phyloP scores from a whole-genome alignment of 1,140 invertebrate genomes.

The Neuroterus valhalla region DNA sequence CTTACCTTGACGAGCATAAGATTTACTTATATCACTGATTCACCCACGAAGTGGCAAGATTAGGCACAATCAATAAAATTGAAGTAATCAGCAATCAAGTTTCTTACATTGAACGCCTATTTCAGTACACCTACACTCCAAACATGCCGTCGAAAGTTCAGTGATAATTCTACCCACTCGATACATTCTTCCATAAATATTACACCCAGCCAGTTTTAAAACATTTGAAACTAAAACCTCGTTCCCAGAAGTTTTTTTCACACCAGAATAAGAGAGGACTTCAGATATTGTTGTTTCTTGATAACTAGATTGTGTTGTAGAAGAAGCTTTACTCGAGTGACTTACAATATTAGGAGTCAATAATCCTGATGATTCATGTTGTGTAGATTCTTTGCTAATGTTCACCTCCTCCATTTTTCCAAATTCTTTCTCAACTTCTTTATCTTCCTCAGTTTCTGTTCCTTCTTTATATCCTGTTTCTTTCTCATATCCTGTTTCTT shows the following conservation, averaged over 20 bases:
- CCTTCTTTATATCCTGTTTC: not conserved
- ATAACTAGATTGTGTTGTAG: not conserved
- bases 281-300: conserved; percentile 2
- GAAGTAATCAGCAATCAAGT: conserved; percentile 78
- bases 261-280: not conserved
- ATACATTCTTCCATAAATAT: conserved; percentile 94
- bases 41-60: conserved; percentile 20
- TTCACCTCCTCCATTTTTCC: not conserved
- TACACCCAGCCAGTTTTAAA: conserved; percentile 90
- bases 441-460: not conserved
- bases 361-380: not conserved
- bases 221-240: conserved; percentile 67
- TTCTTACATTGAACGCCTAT: conserved; percentile 89
- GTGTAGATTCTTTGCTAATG: not conserved
- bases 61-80: conserved; percentile 26
- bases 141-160: conserved; percentile 88
- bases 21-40: conserved; percentile 22
- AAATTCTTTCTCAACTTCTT: not conserved
- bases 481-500: not conserved
- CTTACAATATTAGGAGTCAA: not conserved
- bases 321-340: not conserved
- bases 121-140: conserved; percentile 90
- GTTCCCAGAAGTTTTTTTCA: conserved; percentile 39
- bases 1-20: conserved; percentile 22
- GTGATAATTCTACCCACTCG: conserved; percentile 88